These are phyloP conservation scores for Polydrusus cervinus DNA, from an alignment of 2,888 invertebrate genomes.

Conservation along the genomic window DNA sequence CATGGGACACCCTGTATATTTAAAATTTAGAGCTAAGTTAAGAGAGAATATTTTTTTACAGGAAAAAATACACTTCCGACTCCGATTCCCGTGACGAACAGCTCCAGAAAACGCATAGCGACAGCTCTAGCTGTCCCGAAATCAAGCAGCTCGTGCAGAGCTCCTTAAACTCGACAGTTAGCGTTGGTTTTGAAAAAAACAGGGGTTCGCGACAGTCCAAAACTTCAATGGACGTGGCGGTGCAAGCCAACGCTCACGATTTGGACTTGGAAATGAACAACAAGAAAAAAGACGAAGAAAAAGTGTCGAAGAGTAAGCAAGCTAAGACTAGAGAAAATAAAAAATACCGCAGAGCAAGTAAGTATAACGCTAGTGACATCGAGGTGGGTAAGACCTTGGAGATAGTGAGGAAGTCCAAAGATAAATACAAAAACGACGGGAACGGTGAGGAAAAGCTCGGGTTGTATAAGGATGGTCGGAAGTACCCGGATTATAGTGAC, in stretches of 20 bases:
- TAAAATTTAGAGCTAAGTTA: too few species aligned
- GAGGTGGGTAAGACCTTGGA: conserved; percentile 55
- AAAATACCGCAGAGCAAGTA: conserved; percentile 57
- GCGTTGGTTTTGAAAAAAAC: conserved; percentile 66
- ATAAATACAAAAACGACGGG: conserved; percentile 62
- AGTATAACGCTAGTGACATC: conserved; percentile 49
- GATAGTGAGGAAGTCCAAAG: conserved; percentile 60
- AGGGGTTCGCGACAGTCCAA: conserved; percentile 70
- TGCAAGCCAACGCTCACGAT: conserved; percentile 75
- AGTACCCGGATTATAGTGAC: conserved; percentile 56
- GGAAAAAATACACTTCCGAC: conserved; percentile 59
- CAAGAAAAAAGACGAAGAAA: conserved; percentile 59
- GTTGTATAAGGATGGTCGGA: conserved; percentile 55
- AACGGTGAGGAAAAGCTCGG: conserved; percentile 61
- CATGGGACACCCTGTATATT: too few species aligned
- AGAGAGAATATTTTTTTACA: conserved; percentile 46
- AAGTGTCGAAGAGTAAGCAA: conserved; percentile 60
- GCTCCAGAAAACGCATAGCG: conserved; percentile 57
- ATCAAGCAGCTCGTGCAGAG: conserved; percentile 71
- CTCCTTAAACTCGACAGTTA: conserved; percentile 71
- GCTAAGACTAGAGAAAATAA: conserved; percentile 64
- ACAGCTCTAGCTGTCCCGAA: conserved; percentile 71
- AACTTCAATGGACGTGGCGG: conserved; percentile 75
- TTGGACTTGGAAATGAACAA: conserved; percentile 63
- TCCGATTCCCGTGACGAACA: conserved; percentile 58